A percentile compares a stretch with the other conserved stretches of the same genome.
These are phyloP conservation scores for Heteromormyrus szaboi DNA, from an alignment of 2,797 vertebrate genomes.

Conservation along the genomic window DNA sequence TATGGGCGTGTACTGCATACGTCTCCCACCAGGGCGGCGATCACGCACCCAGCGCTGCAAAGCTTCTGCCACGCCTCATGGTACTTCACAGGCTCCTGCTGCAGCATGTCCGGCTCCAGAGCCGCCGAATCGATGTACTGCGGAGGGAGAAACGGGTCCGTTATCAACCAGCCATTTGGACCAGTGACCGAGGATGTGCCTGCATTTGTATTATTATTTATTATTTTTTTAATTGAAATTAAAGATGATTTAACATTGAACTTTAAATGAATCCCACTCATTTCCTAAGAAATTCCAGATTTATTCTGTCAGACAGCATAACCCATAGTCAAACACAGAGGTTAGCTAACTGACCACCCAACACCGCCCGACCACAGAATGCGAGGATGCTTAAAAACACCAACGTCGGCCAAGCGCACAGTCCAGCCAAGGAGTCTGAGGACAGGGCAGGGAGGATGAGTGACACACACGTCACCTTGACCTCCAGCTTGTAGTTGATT, in stretches of 20 bases:
- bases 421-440: neutral
- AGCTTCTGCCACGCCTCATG: slow-evolving; percentile 95
- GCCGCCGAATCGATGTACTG: slow-evolving; percentile 92
- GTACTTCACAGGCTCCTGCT: slow-evolving; percentile 85
- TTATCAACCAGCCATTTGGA: neutral
- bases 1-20: neutral
- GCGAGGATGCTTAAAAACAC: neutral
- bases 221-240: neutral
- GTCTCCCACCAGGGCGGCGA: neutral
- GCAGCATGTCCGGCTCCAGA: slow-evolving; percentile 69
- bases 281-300: neutral
- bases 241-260: neutral
- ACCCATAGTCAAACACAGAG: neutral
- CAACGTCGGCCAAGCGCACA: neutral
- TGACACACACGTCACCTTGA: slow-evolving; percentile 67
- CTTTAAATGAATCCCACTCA: neutral
- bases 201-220: neutral
- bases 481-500: slow-evolving; percentile 87
- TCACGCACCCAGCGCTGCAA: slow-evolving; percentile 82
- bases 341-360: neutral
- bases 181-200: neutral
- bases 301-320: neutral
- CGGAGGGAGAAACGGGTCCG: slow-evolving; percentile 10
- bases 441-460: neutral
- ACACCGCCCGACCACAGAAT: neutral